Evolutionary conservation across 2,113 vertebrate species (phyloP), one percentile per base, ranked within the genome.

Genomic region (Ochotona princeps): DNA sequence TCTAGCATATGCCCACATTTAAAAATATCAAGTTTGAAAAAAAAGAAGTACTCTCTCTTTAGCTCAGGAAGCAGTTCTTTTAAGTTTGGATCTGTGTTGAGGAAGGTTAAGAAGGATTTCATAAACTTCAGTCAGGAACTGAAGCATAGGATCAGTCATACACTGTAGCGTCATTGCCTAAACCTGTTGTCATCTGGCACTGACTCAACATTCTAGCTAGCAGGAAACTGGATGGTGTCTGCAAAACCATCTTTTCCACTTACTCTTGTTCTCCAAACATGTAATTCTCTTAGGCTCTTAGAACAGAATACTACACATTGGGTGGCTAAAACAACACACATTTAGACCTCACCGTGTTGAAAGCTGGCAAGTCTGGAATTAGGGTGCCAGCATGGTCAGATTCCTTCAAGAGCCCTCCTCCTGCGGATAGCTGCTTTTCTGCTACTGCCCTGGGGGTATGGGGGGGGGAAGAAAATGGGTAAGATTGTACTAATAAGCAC

Each of bases 21-120:
- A 57, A 57, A 57, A 57, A 6, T 57, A 32, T 15, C 30, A 63
- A 93, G 44, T 10, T 44, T 61, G 47, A 66, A 47, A 47, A 47
- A 69, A 51, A 76, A 94, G 49, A 92, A 80, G 21, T 8, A 47
- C 21, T 73, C 0, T 13, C 69, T 83, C 26, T 73, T 30, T 85
- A 70, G 30, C 30, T 38, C n/a, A n/a, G 92, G 44, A 88, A 88
- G 8, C 35, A 51, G 32, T 38, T 79, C n/a, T 67, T 89, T 92
- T 83, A 74, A 47, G 18, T 18, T 89, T 32, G 15, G 26, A 54
- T 81, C 30, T 30, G 15, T 18, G 54, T 70, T 57, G 54, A 79
- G 85, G 82, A 67, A 61, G 20, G 12, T 28, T 18, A n/a, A 23
- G 92, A 49, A 61, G 2, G 17, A 17, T 49, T 70, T 61, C 18